Base-by-base conservation (phyloP, 2,113 vertebrate genomes). In the Myiagra hebetior region DNA sequence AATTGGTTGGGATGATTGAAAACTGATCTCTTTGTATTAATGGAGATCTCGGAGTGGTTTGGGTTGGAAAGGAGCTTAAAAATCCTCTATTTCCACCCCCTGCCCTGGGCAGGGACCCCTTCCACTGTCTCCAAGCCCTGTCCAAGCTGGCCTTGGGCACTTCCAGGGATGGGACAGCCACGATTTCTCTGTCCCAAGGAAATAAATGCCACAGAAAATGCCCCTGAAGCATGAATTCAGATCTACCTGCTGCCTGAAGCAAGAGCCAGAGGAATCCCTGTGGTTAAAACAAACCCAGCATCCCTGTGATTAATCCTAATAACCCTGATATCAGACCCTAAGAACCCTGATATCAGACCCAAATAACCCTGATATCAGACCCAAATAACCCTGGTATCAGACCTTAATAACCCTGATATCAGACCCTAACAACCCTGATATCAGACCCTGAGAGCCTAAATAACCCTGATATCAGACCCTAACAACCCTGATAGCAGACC, bases 61-160 rank as follows among this genome's bases (percentile, higher is more conserved):
- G 56, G 21, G 10, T 11, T 44, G 21, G 35, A 52, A 53, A 10
- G 17, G 21, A 53, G 17, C 6, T 53, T 63, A 17, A 37, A 72
- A 52, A 12, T 41, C 15, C 5, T 41, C 15, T 11, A 3, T 27
- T 52, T 35, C 47, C 47, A n/a, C 17, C 12, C 50, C 6, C 24
- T 53, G 35, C 39, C 50, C 15, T 6, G 31, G 37, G 46, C 37
- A 62, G 31, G 33, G 39, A 37, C 67, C 44, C 7, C 4, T 63
- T 1, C 13, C 67, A 42, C 8, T 8, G 1, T 7, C 31, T 72
- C 67, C 56, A 72, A 11, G 42, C 16, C n/a, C 28, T 1, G 0
- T 49, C 47, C 59, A 64, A 1, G 13, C 33, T 31, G 33, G 47
- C 33, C 33, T 72, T 30, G 56, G 11, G 2, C 39, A 37, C 24